Percentiles rank a stretch among this genome's conserved stretches.
Evolutionary conservation across 2,113 vertebrate species (phyloP).

Genomic region (Onychostoma macrolepis): DNA sequence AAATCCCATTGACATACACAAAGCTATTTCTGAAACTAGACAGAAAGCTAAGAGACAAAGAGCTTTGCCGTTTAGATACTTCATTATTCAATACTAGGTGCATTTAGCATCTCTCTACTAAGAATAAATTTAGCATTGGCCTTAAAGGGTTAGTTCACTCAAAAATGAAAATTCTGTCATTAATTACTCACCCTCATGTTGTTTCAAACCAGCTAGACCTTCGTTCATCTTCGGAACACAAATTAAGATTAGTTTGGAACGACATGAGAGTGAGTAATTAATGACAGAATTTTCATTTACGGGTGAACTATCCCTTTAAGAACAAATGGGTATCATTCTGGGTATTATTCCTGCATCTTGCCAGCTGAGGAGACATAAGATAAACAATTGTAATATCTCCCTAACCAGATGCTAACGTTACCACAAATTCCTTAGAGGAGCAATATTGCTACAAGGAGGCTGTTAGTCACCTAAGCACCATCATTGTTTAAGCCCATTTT

Average conservation of each 20-base stretch:
- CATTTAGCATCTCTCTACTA: neutral
- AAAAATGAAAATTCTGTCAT: too few relatives aligned
- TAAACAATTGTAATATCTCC: conserved; percentile 31
- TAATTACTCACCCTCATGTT: too few relatives aligned
- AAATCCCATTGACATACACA: neutral
- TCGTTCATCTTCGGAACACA: too few relatives aligned
- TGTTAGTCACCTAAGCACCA: conserved; percentile 6
- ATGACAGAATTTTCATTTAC: too few relatives aligned
- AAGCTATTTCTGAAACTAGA: neutral
- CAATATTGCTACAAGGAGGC: conserved; percentile 19
- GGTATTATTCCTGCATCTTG: neutral
- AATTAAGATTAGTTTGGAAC: too few relatives aligned
- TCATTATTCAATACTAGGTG: neutral
- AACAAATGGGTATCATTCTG: neutral
- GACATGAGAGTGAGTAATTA: too few relatives aligned
- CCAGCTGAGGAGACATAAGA: conserved; percentile 28
- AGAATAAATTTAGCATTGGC: neutral
- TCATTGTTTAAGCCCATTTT: neutral
- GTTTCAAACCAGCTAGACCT: too few relatives aligned
- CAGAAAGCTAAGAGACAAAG: neutral
- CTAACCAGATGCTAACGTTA: conserved; percentile 8
- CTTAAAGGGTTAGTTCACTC: too few relatives aligned
- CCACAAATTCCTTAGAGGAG: conserved; percentile 18
- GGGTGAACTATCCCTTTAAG: neutral
- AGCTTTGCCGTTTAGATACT: neutral